Base-by-base conservation (phyloP, 1,140 invertebrate species). In the Drosophila gunungcola region DNA sequence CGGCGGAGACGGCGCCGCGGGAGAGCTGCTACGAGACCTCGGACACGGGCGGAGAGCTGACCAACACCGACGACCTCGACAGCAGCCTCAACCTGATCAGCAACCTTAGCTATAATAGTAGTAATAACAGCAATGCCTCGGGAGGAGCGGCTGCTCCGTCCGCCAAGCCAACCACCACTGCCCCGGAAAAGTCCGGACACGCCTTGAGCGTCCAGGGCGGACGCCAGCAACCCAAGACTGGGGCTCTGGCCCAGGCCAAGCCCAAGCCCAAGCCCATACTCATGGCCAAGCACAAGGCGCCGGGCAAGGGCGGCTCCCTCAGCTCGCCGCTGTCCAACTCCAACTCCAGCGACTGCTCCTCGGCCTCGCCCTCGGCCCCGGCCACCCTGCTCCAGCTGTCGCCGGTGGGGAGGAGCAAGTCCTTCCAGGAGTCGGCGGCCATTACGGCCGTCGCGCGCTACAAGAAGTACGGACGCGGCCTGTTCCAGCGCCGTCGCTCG, bases 51-150 rank as follows among this genome's bases (percentile, higher is more conserved):
- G 91, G 86, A 21, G 86, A 91, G 25, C 58, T 91, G 12, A 91
- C 91, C 56, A 90, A 90, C 41, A 91, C 88, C n/a, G 90, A 92
- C 21, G 88, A 91, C 13, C 80, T 90, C 42, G 84, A 92, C 75
- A 91, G 90, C 27, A 92, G 91, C 60, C 77, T 90, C 67, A 92
- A 92, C 68, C 73, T 91, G 49, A 90, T 91, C 49, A 91, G 90
- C 85, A 92, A 91, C 73, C 82, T 92, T 80, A 92, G 90, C 88
- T 92, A 80, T 91, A 92, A 91, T 90, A 92, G 90, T 91, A 91
- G 90, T 91, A 92, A 92, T 84, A 92, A 92, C 80, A 91, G 88
- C 89, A 89, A 88, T 65, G 80, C 79, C 34, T 72, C 75, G 21
- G 73, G 85, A 63, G 69, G 53, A 45, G 25, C n/a, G 16, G 29